Evolutionary conservation across 2,888 invertebrate genomes (phyloP), one percentile per base, ranked within the genome.

Genomic region (Drosophila demipolita): DNA sequence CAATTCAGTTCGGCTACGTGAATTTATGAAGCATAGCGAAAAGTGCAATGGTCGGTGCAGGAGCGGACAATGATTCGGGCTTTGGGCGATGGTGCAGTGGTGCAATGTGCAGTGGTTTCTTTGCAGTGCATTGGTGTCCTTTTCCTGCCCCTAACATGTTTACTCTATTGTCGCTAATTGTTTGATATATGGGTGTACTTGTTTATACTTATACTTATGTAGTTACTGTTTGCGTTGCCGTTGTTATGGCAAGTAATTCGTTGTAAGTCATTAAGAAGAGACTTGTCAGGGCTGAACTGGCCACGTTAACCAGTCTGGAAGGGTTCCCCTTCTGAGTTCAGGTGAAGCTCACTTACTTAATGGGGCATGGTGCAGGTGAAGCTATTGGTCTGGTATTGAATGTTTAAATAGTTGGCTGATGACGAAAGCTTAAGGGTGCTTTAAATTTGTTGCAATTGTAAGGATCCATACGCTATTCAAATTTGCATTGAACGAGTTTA

Each of bases 101-200:
- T 52, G 29, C 29, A 29, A 5, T 29, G 68, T 67, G 33, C 20
- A 53, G 33, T 33, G 33, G 52, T 52, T 52, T 33, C 52, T 20
- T 33, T 32, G 17, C 17, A 49, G 26, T 49, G 15, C 45, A 49
- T 17, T 52, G 3, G 52, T 29, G 52, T 20, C 23, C 23, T 15
- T 23, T 53, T 20, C 2, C 32, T 23, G 57, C 32, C 29, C 61
- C 35, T 62, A 66, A 63, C 68, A 62, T 87, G 86, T 78, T 86
- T 83, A 82, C 74, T 80, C 82, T 73, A 59, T 75, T 82, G 86
- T 82, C 82, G 86, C 88, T 87, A 88, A 87, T 87, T 87, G 86
- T 69, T 88, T 80, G 80, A 88, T 83, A 78, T 83, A 86, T 88
- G 65, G 66, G 32, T 72, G 57, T 75, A 71, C 68, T 66, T 78